Evolutionary conservation across 1,140 invertebrate genomes (phyloP).

Genomic region (Teleogryllus occipitalis): DNA sequence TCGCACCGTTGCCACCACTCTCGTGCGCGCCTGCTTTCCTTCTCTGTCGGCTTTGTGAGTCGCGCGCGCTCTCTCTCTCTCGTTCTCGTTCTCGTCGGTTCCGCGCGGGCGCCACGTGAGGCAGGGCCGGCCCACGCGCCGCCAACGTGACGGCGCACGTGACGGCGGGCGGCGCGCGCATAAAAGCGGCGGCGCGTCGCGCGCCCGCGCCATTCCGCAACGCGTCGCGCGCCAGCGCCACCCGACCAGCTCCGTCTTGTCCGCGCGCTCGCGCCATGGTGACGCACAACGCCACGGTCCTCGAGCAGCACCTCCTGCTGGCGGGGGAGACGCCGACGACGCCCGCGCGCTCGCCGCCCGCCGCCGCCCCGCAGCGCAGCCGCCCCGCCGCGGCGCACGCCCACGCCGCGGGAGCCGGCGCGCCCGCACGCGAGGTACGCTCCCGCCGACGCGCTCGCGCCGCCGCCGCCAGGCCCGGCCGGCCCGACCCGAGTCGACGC

Average conservation of each 20-base stretch:
- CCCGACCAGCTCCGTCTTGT: too few relatives aligned
- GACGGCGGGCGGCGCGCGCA: not conserved
- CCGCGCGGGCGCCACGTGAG: too few relatives aligned
- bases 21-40: too few relatives aligned
- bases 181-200: not conserved
- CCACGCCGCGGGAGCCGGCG: not conserved
- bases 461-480: too few relatives aligned
- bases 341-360: not conserved
- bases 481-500: too few relatives aligned
- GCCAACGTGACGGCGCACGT: not conserved
- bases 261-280: slow-evolving; percentile 20
- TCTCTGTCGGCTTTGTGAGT: too few relatives aligned
- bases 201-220: not conserved
- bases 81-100: too few relatives aligned
- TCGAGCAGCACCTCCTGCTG: slow-evolving; percentile 21
- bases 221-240: not conserved
- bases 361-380: not conserved
- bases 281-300: slow-evolving; percentile 23
- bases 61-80: too few relatives aligned
- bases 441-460: not conserved
- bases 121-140: too few relatives aligned
- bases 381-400: not conserved
- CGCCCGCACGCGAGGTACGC: not conserved
- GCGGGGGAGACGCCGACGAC: slow-evolving; percentile 19
- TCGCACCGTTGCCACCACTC: too few relatives aligned